A percentile compares a stretch with the other conserved stretches of the same genome.
phyloP scores from a whole-genome alignment of 2,797 vertebrate species.

The Sebastes hubbsi region DNA sequence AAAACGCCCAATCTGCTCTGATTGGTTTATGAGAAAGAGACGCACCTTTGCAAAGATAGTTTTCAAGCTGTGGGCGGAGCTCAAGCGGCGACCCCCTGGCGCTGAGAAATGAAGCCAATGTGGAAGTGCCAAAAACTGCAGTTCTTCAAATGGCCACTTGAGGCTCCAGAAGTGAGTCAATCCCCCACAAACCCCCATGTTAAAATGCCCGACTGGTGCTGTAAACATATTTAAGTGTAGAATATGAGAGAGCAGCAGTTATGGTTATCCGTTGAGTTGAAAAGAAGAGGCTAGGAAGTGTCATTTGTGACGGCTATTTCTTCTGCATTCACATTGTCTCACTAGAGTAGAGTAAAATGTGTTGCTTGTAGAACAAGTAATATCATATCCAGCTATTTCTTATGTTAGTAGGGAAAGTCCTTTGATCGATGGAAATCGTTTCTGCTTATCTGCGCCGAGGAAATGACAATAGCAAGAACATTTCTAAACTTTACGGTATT shows the following conservation, averaged over 20 bases:
- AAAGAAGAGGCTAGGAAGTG: neutral
- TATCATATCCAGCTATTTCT: neutral
- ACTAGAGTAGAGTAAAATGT: neutral
- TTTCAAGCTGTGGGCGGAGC: too few species aligned
- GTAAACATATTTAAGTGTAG: neutral
- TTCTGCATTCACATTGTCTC: neutral
- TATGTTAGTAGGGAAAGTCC: neutral
- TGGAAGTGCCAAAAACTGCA: too few species aligned
- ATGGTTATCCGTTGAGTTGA: neutral
- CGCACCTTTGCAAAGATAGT: too few species aligned
- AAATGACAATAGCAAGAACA: neutral
- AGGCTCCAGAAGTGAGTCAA: too few species aligned
- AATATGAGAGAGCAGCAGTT: neutral
- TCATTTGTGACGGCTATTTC: neutral
- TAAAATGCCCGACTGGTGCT: neutral
- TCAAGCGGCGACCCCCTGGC: fast-evolving
- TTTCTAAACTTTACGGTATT: neutral
- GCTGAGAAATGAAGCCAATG: too few species aligned
- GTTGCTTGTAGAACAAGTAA: neutral
- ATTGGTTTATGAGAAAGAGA: too few species aligned
- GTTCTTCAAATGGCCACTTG: too few species aligned
- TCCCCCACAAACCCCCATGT: too few species aligned
- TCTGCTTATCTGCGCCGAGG: neutral
- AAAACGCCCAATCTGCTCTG: too few species aligned
- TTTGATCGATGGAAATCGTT: neutral